Conservation (phyloP, 2,797 vertebrate genomes). For the Gallinago nigripennis region DNA sequence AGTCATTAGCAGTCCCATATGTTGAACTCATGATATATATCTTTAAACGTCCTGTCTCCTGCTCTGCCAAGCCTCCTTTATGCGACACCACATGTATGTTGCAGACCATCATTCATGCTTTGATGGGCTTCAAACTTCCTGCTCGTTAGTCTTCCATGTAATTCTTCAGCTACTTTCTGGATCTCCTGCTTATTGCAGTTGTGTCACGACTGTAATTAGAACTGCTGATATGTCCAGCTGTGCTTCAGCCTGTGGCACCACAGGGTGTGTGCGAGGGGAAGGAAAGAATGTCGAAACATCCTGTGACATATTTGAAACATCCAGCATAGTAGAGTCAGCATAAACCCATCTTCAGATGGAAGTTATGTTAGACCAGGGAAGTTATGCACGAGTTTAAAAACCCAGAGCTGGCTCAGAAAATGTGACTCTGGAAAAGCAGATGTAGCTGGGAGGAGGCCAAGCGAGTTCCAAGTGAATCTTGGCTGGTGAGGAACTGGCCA, state of each 20-base stretch:
- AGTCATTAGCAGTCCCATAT: background rate
- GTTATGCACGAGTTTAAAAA: background rate
- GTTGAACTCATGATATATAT: background rate
- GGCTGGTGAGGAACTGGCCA: background rate
- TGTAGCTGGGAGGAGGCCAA: background rate
- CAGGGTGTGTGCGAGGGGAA: background rate
- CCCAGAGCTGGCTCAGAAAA: background rate
- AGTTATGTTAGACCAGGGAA: fast-evolving
- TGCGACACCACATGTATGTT: background rate
- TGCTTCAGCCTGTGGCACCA: background rate
- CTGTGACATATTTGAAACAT: background rate
- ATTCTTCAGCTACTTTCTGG: background rate
- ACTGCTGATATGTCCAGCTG: background rate
- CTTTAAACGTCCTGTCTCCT: background rate
- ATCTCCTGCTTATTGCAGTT: background rate
- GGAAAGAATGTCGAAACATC: background rate
- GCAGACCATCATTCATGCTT: background rate
- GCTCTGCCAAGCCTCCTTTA: background rate
- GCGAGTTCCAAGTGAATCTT: background rate
- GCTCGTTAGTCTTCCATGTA: background rate
- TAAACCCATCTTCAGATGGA: background rate
- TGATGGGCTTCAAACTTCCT: background rate
- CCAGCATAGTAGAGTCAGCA: background rate
- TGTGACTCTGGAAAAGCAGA: background rate
- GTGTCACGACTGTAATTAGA: background rate